phyloP scores from a whole-genome alignment of 2,113 vertebrate species.

The Microtus montanus region DNA sequence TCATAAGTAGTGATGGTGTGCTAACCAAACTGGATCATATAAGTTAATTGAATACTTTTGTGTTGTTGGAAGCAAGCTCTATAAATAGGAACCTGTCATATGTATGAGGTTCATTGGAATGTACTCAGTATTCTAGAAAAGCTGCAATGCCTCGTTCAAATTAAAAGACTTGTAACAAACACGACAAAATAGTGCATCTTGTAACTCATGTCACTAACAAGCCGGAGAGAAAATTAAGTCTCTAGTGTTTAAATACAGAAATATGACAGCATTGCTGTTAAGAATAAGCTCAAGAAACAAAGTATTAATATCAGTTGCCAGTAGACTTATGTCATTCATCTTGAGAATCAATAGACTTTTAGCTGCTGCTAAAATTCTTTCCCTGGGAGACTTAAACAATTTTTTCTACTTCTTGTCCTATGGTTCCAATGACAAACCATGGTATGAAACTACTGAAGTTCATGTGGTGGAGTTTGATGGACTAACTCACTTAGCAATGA shows the following conservation, averaged over 20 bases:
- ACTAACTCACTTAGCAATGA: neutral
- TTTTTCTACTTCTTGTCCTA: neutral
- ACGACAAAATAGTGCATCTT: neutral
- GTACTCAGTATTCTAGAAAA: neutral
- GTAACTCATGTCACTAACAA: rapidly evolving
- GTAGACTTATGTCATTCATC: neutral
- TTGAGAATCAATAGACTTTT: neutral
- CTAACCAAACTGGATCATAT: neutral
- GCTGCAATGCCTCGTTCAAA: neutral
- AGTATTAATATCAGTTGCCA: neutral
- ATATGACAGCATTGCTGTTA: neutral
- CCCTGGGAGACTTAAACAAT: too few relatives aligned
- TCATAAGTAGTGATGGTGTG: neutral
- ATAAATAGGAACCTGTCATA: neutral
- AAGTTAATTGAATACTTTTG: neutral
- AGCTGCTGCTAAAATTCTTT: neutral
- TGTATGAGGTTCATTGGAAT: neutral
- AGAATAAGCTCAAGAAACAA: neutral
- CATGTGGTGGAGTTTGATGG: too few relatives aligned
- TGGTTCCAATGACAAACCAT: neutral
- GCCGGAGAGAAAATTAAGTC: too few relatives aligned
- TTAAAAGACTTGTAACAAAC: neutral
- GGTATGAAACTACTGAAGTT: neutral
- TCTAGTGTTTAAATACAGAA: neutral
- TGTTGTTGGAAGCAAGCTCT: neutral